phyloP scores from a whole-genome alignment of 1,140 invertebrate species.

The Hormaphis cornu region DNA sequence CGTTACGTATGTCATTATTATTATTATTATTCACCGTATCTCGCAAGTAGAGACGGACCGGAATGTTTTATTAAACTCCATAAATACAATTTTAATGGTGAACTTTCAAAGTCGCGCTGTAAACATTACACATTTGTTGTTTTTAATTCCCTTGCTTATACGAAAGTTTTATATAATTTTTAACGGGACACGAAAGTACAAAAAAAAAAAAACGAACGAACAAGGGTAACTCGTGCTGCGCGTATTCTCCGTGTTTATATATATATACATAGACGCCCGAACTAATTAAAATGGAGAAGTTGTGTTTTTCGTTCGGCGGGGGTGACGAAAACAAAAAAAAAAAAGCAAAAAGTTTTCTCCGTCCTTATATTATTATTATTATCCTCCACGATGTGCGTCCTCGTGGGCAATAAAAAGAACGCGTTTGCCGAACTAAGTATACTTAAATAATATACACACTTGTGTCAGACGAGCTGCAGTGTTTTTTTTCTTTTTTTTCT shows the following conservation, averaged over 20 bases:
- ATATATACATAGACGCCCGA: neutral
- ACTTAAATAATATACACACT: no score
- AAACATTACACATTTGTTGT: neutral
- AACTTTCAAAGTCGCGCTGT: constrained; percentile 15
- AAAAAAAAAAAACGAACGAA: neutral
- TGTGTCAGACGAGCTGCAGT: no score
- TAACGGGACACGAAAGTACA: neutral
- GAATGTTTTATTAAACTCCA: constrained; percentile 29
- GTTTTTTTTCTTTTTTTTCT: neutral
- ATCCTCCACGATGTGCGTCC: neutral
- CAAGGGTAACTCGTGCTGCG: neutral
- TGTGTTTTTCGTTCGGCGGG: neutral
- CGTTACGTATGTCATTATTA: constrained; percentile 5
- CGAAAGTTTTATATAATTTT: constrained; percentile 26
- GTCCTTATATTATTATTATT: neutral
- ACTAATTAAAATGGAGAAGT: constrained; percentile 33
- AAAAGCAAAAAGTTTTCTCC: constrained; percentile 1
- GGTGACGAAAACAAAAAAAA: neutral
- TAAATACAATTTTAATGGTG: constrained; percentile 25
- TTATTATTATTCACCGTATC: no score
- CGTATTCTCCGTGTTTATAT: neutral
- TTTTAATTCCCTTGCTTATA: constrained; percentile 28
- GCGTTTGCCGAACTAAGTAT: neutral
- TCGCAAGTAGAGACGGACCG: constrained; percentile 4
- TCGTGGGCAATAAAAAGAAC: constrained; percentile 10